Conservation (phyloP, 2,113 vertebrate species). For the Mesitornis unicolor region DNA sequence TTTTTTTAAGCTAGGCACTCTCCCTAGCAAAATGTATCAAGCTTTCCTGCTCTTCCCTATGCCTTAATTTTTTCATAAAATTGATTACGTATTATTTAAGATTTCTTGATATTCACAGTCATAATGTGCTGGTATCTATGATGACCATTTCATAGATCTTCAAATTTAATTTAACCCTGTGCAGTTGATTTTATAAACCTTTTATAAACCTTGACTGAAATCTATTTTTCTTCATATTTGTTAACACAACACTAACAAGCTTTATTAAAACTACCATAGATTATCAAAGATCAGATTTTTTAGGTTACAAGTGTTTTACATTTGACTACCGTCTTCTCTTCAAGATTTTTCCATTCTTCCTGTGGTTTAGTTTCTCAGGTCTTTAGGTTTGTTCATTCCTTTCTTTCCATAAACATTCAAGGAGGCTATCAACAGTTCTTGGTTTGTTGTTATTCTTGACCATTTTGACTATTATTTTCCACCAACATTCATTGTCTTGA, state of each 20-base stretch:
- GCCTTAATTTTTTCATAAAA: background rate
- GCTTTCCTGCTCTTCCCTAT: background rate
- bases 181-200: background rate
- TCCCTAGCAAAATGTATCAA: background rate
- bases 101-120: background rate
- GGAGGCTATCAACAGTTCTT: background rate
- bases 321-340: background rate
- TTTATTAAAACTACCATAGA: background rate
- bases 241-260: background rate
- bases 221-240: background rate
- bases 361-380: background rate
- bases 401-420: background rate
- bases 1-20: background rate
- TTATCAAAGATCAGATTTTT: background rate
- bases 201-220: background rate
- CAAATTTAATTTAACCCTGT: background rate
- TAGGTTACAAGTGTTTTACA: background rate
- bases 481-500: background rate
- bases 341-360: too few relatives aligned
- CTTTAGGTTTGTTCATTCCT: background rate
- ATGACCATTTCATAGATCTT: background rate
- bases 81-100: background rate
- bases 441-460: background rate
- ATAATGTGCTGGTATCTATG: background rate
- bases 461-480: background rate